A percentile compares a stretch with the other conserved stretches of the same genome.
These are phyloP conservation scores for Strigops habroptila DNA, from an alignment of 2,113 vertebrate genomes.

Conservation along the genomic window DNA sequence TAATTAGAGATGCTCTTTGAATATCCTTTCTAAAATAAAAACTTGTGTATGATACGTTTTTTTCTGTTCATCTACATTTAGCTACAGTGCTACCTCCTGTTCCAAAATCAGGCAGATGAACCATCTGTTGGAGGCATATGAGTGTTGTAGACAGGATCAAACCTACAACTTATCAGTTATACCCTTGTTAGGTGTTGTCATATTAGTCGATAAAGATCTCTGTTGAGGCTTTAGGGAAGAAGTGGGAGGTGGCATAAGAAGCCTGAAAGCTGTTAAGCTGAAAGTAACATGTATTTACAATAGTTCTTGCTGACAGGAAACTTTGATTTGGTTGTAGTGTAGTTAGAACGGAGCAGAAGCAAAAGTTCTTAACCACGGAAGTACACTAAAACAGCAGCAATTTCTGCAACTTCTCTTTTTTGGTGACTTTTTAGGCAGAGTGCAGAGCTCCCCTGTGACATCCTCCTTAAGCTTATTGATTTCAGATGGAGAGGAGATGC, in stretches of 20 bases:
- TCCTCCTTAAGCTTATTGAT: background rate
- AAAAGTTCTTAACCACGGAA: background rate
- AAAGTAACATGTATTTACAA: background rate
- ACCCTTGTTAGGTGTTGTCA: background rate
- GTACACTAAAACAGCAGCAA: background rate
- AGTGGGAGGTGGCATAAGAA: background rate
- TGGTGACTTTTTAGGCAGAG: background rate
- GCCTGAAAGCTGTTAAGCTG: background rate
- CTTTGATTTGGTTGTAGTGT: background rate
- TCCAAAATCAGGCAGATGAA: background rate
- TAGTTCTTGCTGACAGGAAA: background rate
- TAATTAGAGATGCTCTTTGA: background rate
- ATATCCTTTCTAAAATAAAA: background rate
- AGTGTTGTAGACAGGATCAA: background rate
- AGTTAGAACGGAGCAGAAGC: background rate
- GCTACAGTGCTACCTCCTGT: background rate
- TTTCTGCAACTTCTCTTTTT: background rate
- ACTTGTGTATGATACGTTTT: background rate
- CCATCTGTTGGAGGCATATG: background rate
- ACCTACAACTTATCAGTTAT: background rate
- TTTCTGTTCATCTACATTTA: background rate
- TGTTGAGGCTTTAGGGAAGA: background rate
- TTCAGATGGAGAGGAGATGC: accelerated
- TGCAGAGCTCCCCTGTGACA: background rate
- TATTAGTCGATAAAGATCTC: background rate